Evolutionary conservation across 2,888 invertebrate species (phyloP).

Genomic region (Drosophila phalerata): DNA sequence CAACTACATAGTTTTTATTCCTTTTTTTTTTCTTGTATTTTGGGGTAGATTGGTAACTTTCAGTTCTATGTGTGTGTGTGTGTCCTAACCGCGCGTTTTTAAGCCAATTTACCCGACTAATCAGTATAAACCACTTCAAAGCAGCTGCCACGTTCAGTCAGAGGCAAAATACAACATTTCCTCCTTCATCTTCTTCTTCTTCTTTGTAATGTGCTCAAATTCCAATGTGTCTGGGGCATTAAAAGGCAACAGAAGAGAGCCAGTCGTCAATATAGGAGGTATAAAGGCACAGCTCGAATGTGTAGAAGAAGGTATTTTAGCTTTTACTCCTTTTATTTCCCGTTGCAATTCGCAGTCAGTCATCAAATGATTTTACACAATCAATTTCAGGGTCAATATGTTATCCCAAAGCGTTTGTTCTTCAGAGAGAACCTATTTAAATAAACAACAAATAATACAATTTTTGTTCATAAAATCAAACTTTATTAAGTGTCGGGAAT

Average conservation of each 20-base stretch:
- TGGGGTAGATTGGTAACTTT: constrained; percentile 10
- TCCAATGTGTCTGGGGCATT: constrained; percentile 68
- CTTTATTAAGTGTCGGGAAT: too few species aligned
- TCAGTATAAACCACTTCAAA: constrained; percentile 80
- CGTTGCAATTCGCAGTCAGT: constrained; percentile 29
- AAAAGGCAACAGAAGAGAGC: constrained; percentile 27
- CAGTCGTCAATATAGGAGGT: constrained; percentile 50
- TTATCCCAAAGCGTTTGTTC: neutral
- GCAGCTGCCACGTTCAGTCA: constrained; percentile 46
- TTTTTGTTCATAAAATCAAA: too few species aligned
- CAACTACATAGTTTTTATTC: constrained; percentile 8
- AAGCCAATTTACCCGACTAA: constrained; percentile 75
- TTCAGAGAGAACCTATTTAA: too few species aligned
- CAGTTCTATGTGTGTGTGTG: constrained; percentile 12
- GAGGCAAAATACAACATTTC: constrained; percentile 52
- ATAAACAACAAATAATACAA: too few species aligned
- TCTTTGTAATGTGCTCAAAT: constrained; percentile 67
- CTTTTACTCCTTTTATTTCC: constrained; percentile 58
- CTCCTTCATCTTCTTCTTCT: constrained; percentile 26
- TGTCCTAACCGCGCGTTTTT: constrained; percentile 63
- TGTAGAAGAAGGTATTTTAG: constrained; percentile 41
- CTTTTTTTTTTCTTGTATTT: constrained; percentile 3
- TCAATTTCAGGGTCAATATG: neutral
- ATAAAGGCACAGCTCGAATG: constrained; percentile 51
- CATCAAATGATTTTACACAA: constrained; percentile 33